phyloP scores from a whole-genome alignment of 1,140 invertebrate genomes.

The Ostrea denselamellosa region DNA sequence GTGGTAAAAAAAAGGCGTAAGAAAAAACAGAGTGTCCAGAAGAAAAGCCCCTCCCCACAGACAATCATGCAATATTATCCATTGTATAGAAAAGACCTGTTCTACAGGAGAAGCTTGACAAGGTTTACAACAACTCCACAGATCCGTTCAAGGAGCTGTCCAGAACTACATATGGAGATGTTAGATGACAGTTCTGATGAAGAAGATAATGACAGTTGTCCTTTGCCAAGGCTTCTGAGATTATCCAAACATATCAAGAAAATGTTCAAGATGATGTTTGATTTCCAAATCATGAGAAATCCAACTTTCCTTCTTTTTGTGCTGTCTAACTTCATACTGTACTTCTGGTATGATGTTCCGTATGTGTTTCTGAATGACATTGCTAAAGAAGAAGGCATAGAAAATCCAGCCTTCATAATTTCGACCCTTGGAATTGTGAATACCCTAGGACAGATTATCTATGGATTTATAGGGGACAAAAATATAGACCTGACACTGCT shows the following conservation, averaged over 20 bases:
- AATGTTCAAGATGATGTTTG: slow-evolving; percentile 51
- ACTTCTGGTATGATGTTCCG: slow-evolving; percentile 75
- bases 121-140: slow-evolving; percentile 4
- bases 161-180: slow-evolving; percentile 32
- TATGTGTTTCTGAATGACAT: slow-evolving; percentile 74
- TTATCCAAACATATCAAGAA: slow-evolving; percentile 52
- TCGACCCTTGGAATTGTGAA: slow-evolving; percentile 91
- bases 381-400: slow-evolving; percentile 67
- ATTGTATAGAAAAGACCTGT: slow-evolving; percentile 69
- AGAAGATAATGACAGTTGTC: slow-evolving; percentile 43
- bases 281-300: slow-evolving; percentile 44
- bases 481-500: slow-evolving; percentile 68
- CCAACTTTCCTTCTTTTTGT: slow-evolving; percentile 48
- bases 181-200: slow-evolving; percentile 44
- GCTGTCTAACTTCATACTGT: slow-evolving; percentile 73
- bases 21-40: background rate
- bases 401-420: slow-evolving; percentile 90
- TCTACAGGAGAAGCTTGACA: slow-evolving; percentile 26
- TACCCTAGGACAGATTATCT: slow-evolving; percentile 86
- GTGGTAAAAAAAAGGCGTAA: background rate
- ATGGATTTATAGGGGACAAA: slow-evolving; percentile 92
- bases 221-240: slow-evolving; percentile 41
- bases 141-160: slow-evolving; percentile 44
- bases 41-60: background rate
- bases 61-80: slow-evolving; percentile 59